Evolutionary conservation across 2,888 invertebrate species (phyloP).

Genomic region (Drosophila pegasa): DNA sequence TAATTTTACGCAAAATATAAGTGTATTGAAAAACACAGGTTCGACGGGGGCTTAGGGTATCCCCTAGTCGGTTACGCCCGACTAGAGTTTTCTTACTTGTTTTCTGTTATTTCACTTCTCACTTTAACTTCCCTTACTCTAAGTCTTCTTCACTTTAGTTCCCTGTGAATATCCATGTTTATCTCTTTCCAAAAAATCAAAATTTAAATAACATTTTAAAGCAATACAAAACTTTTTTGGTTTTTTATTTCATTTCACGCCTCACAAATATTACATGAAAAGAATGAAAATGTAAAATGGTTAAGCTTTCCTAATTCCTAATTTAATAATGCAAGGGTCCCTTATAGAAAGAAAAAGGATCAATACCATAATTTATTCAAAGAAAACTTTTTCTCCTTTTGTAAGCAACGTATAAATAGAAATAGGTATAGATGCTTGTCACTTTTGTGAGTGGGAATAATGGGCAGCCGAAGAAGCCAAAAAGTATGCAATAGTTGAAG

Average conservation of each 20-base stretch:
- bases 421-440: conserved; percentile 19
- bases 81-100: no score
- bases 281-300: neutral
- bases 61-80: no score
- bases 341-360: conserved; percentile 1
- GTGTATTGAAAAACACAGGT: no score
- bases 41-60: no score
- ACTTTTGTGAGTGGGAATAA: conserved; percentile 33
- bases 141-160: no score
- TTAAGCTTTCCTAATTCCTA: neutral
- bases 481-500: conserved; percentile 64
- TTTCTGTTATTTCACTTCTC: no score
- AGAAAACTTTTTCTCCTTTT: conserved; percentile 15
- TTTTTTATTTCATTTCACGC: neutral
- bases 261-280: neutral
- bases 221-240: neutral
- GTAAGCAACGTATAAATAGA: conserved; percentile 1
- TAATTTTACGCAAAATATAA: no score
- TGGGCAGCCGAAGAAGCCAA: conserved; percentile 60
- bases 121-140: no score
- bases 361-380: conserved; percentile 39
- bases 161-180: no score
- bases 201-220: no score
- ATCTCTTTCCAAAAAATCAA: no score
- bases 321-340: neutral